Base-by-base conservation (phyloP, 2,888 invertebrate genomes). In the Lamellibrachia satsuma region DNA sequence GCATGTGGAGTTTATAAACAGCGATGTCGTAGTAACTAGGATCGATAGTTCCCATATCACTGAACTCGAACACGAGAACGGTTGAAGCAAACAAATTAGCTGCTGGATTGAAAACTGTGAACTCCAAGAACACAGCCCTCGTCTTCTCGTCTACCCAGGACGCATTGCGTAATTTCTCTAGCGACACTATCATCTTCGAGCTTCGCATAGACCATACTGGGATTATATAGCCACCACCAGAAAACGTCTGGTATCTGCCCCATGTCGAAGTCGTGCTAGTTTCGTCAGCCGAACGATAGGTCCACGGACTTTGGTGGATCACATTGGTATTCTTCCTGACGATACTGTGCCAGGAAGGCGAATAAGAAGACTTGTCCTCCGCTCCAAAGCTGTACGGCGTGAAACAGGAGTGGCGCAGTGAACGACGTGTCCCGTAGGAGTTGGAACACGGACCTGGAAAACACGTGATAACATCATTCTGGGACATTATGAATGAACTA, bases 341-440 rank as follows among this genome's bases (percentile, higher is more conserved):
- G 75, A 75, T 0, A 75, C 1, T 75, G 15, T 75, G 75, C 75
- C 75, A 75, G 75, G 15, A 75, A 11, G 75, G 75, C n/a, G 75
- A 11, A 75, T 75, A 75, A 22, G 75, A 75, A 11, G 75, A 22
- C 75, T 75, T 22, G 75, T 75, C 75, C n/a, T 75, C 75, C 75
- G 75, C 75, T 75, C 22, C 75, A 75, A 75, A 75, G 75, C 75
- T 75, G 75, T 75, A 75, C 75, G 75, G 75, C 75, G 15, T 75
- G 75, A 75, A 75, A 75, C 75, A 75, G 22, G 75, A 75, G 22
- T 75, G 75, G 75, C 22, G 22, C 22, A 75, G 22, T 75, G 75
- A 15, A 6, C 75, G 22, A 75, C n/a, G 6, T 15, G 22, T 6
- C 75, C 75, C 75, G 75, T 22, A 15, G 7, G 55, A 55, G 55